Evolutionary conservation across 2,888 invertebrate genomes (phyloP), one percentile per base, ranked within the genome.

Genomic region (Athalia circularis): DNA sequence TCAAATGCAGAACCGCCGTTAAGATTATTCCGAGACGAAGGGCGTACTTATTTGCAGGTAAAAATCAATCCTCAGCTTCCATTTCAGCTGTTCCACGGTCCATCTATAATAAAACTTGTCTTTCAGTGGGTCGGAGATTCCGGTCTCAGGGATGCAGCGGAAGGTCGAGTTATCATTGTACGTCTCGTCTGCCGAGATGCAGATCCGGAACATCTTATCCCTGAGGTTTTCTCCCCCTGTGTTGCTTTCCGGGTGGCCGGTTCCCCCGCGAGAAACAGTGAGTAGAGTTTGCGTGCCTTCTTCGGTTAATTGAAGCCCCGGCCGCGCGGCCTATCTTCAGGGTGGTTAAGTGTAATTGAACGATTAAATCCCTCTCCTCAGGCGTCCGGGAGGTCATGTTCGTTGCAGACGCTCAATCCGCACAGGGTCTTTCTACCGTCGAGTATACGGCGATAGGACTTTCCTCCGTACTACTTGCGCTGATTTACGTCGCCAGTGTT

Each of bases 221-320:
- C 91, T 2, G 92, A 93, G 77, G 94, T 96, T 45, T 95, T 96
- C 89, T 94, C 95, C 3, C 96, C 96, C 0, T 97, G 97, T 87
- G 95, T 97, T 67, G 95, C 96, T 4, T 97, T 97, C 86, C 92
- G 97, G 82, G 95, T 97, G 6, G 96, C 96, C 83, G 97, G 97
- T 76, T 94, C 95, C 57, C 95, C 96, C 9, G 93, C 93, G 1
- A 94, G 92, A 87, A 93, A 91, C 82, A 94, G 94, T 95, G 91
- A 92, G 93, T 91, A 29, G 52, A 65, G 61, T 52, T 50, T 70
- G 61, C 43, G 11, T 43, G 54, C 13, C 47, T 57, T 59, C 13
- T 59, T 43, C 13, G 59, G 15, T 57, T 72, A 72, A 68, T 54
- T 29, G 54, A 8, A n/a, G 54, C 54, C n/a, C 62, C 15, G 62